Base-by-base conservation (phyloP, 2,888 invertebrate species). In the Serrognathus titanus region DNA sequence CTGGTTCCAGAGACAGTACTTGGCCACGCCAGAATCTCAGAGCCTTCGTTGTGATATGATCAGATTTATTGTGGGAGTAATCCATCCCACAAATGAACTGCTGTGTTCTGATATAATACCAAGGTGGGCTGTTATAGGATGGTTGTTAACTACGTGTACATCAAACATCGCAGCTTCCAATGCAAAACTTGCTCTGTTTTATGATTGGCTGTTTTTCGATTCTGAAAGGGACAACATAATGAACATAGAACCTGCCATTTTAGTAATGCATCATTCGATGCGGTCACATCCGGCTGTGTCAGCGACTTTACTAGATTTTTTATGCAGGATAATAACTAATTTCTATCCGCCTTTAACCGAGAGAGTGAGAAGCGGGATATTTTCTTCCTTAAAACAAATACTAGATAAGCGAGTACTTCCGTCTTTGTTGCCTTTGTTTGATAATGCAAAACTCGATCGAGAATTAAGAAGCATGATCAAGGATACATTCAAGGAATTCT, bases 71-170 rank as follows among this genome's bases (percentile, higher is more conserved):
- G 94, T 95, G 66, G 92, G 93, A 58, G 93, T 94, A 2, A 94
- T 96, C 74, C 95, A 95, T 79, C 95, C 95, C 48, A 90, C 94
- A 38, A 95, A 95, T 78, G 94, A 95, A 78, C 81, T 94, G 48
- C 81, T 95, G 51, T 92, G 93, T 78, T 94, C 94, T n/a, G 94
- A 95, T 74, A 91, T 95, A 75, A 94, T 94, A 76, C 95, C 95
- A 64, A 83, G 95, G 66, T 95, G 95, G 95, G 94, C 94, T 62
- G 92, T 95, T 46, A 94, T 95, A 71, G 94, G 94, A 54, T 95
- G 95, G 95, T 83, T 95, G 7, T 82, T 95, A 55, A 93, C 93
- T 43, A 93, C 94, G 10, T 94, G 93, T 74, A 94, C 94, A 39
- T 92, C 92, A 45, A 89, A 87, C 72, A 92, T 93, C 37, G 92